Conservation (phyloP, 2,888 invertebrate species). For the Agrotis segetum region DNA sequence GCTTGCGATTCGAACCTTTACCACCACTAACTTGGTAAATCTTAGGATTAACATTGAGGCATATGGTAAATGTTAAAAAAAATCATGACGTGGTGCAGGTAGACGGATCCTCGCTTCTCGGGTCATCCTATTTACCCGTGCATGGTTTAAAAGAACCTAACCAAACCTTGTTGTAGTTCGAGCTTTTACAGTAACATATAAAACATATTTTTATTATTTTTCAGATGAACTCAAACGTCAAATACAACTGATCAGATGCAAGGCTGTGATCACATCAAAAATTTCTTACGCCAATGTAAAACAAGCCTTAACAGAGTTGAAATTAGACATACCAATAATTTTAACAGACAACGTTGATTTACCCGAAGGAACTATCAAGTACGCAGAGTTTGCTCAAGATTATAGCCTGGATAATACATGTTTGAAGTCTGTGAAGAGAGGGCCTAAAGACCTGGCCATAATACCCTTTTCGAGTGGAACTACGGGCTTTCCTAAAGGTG, state of each 20-base stretch:
- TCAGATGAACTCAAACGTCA: constrained; percentile 94
- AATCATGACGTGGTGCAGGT: too few relatives aligned
- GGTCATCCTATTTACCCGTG: too few relatives aligned
- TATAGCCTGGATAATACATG: constrained; percentile 88
- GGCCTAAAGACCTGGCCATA: constrained; percentile 91
- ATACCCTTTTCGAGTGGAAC: constrained; percentile 97
- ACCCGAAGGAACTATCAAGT: constrained; percentile 92
- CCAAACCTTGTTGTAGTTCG: too few relatives aligned
- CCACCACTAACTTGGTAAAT: too few relatives aligned
- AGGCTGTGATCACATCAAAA: constrained; percentile 92
- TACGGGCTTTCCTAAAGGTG: constrained; percentile 95
- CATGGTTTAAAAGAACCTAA: too few relatives aligned
- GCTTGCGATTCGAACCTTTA: too few relatives aligned
- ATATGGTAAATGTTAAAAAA: too few relatives aligned
- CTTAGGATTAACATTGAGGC: too few relatives aligned
- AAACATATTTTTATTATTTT: constrained; percentile 70
- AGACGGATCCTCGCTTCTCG: too few relatives aligned
- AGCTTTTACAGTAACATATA: too few relatives aligned
- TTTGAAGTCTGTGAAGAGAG: constrained; percentile 83
- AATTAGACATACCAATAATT: constrained; percentile 89
- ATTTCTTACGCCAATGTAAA: constrained; percentile 87
- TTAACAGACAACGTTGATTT: constrained; percentile 82
- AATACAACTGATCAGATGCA: constrained; percentile 91
- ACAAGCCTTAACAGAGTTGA: constrained; percentile 85
- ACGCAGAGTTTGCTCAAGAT: constrained; percentile 92